Base-by-base conservation (phyloP, 2,888 invertebrate genomes). In the Protonemura montana region DNA sequence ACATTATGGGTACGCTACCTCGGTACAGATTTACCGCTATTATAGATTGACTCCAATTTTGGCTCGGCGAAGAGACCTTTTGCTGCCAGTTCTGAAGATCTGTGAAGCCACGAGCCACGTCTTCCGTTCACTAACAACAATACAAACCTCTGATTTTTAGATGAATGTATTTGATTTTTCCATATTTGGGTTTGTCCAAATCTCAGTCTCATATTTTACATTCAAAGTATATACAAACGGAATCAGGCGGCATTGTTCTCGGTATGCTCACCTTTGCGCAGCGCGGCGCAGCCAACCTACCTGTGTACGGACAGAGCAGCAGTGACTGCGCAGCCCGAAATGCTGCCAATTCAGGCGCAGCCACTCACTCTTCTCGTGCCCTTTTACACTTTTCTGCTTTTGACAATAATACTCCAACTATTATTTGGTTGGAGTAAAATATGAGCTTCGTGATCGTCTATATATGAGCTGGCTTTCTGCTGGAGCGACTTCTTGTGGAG, bases 161-260 rank as follows among this genome's bases (percentile, higher is more conserved):
- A 83, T 83, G 82, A 83, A 83, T 86, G 77, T 77, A 59, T 59
- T 59, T 59, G 59, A 59, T 84, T 76, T 30, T 76, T 81, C 86
- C 85, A 85, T 85, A 85, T 87, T 85, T 82, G 86, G 85, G 35
- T 25, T 78, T 59, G 59, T 42, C n/a, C 21, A 80, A 82, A 85
- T 76, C 85, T 86, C 81, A 7, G 28, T 83, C 30, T 83, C 82
- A 83, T 83, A 83, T 83, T 83, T 83, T 42, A 83, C 42, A 83
- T 83, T 83, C 82, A 83, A 83, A 35, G 42, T 83, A 21, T 3
- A 13, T 86, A 85, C 81, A 85, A 27, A 35, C 59, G 81, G 81
- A 87, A 87, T 87, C 86, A 87, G 76, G 30, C 35, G 27, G 84
- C 82, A 87, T 87, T 87, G 86, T 87, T 87, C 85, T 81, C 59